A percentile compares a stretch with the other conserved stretches of the same genome.
Evolutionary conservation across 1,140 invertebrate species (phyloP).

Genomic region (Brachionus paranguensis): DNA sequence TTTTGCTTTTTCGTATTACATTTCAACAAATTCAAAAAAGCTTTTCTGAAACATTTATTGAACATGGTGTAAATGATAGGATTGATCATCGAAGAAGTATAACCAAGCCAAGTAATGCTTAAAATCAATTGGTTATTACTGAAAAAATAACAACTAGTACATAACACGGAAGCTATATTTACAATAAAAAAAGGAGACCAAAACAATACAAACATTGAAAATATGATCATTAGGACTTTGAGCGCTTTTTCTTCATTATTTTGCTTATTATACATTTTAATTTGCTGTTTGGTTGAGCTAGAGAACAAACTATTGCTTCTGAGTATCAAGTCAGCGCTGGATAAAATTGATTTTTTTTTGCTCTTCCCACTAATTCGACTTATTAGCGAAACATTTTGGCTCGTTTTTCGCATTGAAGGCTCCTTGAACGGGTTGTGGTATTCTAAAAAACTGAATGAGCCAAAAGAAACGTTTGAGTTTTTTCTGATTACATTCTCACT

Average conservation of each 20-base stretch:
- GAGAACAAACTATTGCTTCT: slow-evolving; percentile 12
- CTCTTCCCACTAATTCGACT: not conserved
- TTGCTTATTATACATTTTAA: not conserved
- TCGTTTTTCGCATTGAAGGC: not conserved
- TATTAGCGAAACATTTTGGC: not conserved
- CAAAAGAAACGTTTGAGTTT: not conserved
- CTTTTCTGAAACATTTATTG: slow-evolving; percentile 52
- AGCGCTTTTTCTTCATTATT: slow-evolving; percentile 52
- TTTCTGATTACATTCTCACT: not conserved
- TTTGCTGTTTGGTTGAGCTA: not conserved
- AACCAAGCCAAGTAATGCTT: slow-evolving; percentile 54
- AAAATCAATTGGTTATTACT: slow-evolving; percentile 46
- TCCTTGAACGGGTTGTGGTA: not conserved
- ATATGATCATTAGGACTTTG: slow-evolving; percentile 54
- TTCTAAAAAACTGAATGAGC: not conserved
- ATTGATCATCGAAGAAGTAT: slow-evolving; percentile 53
- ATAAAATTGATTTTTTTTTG: not conserved
- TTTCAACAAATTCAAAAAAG: slow-evolving; percentile 45
- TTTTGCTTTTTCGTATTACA: slow-evolving; percentile 43
- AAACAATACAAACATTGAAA: slow-evolving; percentile 51
- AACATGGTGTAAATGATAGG: slow-evolving; percentile 57
- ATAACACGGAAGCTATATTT: slow-evolving; percentile 50
- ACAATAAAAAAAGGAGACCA: slow-evolving; percentile 55
- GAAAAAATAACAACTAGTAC: slow-evolving; percentile 44
- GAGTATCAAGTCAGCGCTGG: not conserved